A percentile compares a stretch with the other conserved stretches of the same genome.
These are phyloP conservation scores for Tipula unca DNA, from an alignment of 2,888 invertebrate genomes.

Conservation along the genomic window DNA sequence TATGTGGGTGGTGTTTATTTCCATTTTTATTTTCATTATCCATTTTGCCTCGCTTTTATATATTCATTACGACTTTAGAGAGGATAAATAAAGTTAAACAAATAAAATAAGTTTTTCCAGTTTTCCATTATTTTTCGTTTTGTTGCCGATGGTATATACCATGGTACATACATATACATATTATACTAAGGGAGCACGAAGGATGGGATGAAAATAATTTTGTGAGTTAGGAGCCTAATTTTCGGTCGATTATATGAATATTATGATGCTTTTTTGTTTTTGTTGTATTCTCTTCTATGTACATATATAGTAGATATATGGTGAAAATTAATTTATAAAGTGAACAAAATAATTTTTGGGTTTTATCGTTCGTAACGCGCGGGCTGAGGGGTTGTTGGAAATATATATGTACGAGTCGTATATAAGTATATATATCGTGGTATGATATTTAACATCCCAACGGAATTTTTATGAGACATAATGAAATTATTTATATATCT, in stretches of 20 bases:
- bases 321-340: neutral
- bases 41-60: neutral
- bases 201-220: neutral
- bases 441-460: neutral
- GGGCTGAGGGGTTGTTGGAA: neutral
- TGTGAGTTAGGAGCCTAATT: slow-evolving; percentile 4
- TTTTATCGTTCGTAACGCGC: neutral
- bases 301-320: too few relatives aligned
- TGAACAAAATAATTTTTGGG: neutral
- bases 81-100: neutral
- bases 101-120: neutral
- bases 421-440: neutral
- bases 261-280: neutral
- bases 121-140: neutral
- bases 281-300: neutral
- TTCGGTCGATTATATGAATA: slow-evolving; percentile 14
- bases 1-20: neutral
- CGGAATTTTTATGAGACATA: neutral
- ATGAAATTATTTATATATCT: neutral
- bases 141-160: neutral
- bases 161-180: neutral
- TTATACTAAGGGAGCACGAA: neutral
- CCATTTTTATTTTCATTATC: slow-evolving; percentile 14
- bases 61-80: slow-evolving; percentile 2
- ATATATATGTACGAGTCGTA: neutral